Conservation (phyloP, 2,113 vertebrate genomes). For the Ageneiosus marmoratus region DNA sequence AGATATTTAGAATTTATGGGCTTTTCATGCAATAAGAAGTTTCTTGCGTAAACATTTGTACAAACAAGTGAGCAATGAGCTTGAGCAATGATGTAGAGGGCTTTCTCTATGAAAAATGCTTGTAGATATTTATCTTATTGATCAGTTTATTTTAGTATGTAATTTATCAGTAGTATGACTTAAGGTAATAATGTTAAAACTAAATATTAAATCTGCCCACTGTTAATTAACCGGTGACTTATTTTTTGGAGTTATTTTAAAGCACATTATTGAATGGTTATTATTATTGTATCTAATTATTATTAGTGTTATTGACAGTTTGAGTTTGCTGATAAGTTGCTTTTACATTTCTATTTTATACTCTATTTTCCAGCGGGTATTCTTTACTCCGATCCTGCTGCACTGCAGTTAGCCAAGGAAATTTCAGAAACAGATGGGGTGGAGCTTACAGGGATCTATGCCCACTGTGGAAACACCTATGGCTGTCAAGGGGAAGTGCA, state of each 20-base stretch:
- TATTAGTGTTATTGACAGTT: background rate
- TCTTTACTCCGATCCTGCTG: constrained; percentile 64
- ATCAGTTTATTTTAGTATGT: background rate
- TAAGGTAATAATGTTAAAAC: background rate
- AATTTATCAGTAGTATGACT: background rate
- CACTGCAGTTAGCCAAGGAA: constrained; percentile 69
- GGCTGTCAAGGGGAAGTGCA: constrained; percentile 68
- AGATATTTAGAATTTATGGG: background rate
- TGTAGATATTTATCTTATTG: background rate
- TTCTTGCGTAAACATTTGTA: background rate
- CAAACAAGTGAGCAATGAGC: background rate
- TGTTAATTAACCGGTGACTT: background rate
- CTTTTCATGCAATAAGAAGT: background rate
- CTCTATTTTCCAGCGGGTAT: constrained; percentile 70
- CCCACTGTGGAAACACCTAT: constrained; percentile 83
- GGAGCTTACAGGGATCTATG: constrained; percentile 77
- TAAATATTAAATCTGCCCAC: background rate
- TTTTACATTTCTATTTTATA: background rate
- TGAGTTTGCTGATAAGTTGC: background rate
- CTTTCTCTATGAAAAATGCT: background rate
- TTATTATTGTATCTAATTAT: background rate
- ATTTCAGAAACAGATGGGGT: constrained; percentile 63
- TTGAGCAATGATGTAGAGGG: no score
- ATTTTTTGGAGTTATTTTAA: background rate
- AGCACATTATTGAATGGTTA: background rate